A percentile compares a stretch with the other conserved stretches of the same genome.
These are phyloP conservation scores for Melieria crassipennis DNA, from an alignment of 2,888 invertebrate genomes.

Conservation along the genomic window DNA sequence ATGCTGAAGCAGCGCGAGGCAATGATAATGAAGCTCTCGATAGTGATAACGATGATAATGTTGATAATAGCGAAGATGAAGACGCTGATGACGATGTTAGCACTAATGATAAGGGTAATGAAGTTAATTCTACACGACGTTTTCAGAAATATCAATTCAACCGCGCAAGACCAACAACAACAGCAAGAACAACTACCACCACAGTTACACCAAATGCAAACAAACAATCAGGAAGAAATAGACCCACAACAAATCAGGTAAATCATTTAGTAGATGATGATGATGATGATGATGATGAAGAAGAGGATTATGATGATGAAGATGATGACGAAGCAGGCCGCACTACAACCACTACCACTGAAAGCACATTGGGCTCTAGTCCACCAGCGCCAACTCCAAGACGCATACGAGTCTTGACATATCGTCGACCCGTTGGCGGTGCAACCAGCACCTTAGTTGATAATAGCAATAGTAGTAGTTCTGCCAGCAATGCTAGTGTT, in stretches of 20 bases:
- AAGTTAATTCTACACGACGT: constrained; percentile 64
- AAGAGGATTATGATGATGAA: constrained; percentile 32
- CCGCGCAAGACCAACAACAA: constrained; percentile 52
- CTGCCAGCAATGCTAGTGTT: constrained; percentile 46
- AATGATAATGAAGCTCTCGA: constrained; percentile 39
- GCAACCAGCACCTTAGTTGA: constrained; percentile 42
- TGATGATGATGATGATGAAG: constrained; percentile 28
- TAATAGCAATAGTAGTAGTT: constrained; percentile 44
- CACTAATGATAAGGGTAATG: constrained; percentile 52
- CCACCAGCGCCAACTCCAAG: constrained; percentile 47
- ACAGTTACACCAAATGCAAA: constrained; percentile 27
- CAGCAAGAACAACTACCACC: constrained; percentile 39
- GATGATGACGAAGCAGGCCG: constrained; percentile 27
- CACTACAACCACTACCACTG: constrained; percentile 39
- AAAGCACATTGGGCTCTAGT: constrained; percentile 42
- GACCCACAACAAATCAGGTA: constrained; percentile 46
- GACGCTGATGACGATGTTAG: constrained; percentile 41
- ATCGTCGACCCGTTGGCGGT: constrained; percentile 49
- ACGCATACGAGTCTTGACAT: constrained; percentile 57
- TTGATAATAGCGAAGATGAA: constrained; percentile 37
- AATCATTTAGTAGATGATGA: constrained; percentile 42
- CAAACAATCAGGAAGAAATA: constrained; percentile 26
- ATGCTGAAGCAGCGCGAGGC: constrained; percentile 17
- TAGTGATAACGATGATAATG: constrained; percentile 37
- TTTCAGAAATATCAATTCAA: constrained; percentile 65